These are phyloP conservation scores for Turritopsis dohrnii DNA, from an alignment of 30 jellyfish, hydroid and myxozoan genomes.

Conservation along the genomic window DNA sequence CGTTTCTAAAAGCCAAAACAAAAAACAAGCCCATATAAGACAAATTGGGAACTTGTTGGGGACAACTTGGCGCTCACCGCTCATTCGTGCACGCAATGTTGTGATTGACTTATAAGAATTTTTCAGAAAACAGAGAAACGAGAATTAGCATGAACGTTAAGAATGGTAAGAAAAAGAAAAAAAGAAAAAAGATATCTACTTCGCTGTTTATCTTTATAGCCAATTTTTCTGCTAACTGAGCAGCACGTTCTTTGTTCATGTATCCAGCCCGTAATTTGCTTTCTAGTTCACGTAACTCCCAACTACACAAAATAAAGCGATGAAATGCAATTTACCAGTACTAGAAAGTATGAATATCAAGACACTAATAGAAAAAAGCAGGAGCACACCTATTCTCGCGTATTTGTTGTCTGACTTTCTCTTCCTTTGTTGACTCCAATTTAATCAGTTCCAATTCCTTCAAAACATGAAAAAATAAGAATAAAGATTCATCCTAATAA, in stretches of 20 bases:
- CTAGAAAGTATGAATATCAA: neutral
- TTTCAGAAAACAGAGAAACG: no score
- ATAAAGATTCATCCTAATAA: neutral
- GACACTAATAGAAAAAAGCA: neutral
- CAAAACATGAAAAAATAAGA: neutral
- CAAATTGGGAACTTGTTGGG: no score
- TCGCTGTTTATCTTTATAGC: constrained; percentile 19
- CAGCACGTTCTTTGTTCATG: constrained; percentile 89
- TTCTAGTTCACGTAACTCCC: constrained; percentile 84
- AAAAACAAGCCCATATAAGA: no score
- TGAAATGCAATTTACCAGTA: neutral
- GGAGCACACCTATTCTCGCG: constrained; percentile 69
- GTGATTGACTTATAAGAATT: no score
- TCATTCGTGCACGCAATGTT: no score
- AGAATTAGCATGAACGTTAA: neutral
- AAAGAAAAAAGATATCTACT: neutral
- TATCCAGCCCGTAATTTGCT: constrained; percentile 92
- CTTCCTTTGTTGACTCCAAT: constrained; percentile 62
- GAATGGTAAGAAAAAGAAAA: neutral
- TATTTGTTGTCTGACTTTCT: constrained; percentile 65
- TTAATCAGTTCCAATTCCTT: constrained; percentile 72
- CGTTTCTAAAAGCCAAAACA: constrained; percentile 27
- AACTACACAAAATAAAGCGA: no score
- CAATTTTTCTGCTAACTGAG: constrained; percentile 83
- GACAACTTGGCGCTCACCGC: no score